These are phyloP conservation scores for Ruditapes philippinarum DNA, from an alignment of 1,140 invertebrate species.

Conservation along the genomic window DNA sequence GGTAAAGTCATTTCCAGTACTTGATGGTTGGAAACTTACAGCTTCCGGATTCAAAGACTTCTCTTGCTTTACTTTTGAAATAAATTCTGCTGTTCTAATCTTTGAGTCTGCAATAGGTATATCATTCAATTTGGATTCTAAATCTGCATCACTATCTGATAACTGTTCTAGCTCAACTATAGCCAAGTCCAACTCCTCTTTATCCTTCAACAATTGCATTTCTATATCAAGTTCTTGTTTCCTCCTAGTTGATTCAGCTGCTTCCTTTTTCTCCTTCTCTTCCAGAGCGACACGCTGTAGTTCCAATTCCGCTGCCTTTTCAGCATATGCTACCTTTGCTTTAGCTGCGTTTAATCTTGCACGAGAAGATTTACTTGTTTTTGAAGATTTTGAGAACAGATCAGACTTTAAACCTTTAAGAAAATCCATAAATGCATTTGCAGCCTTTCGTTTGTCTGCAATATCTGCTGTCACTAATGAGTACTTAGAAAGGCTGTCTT, in stretches of 20 bases:
- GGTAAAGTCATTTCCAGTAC: neutral
- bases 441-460: too few species aligned
- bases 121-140: neutral
- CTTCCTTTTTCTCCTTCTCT: constrained; percentile 16
- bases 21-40: neutral
- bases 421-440: too few species aligned
- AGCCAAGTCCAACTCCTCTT: too few species aligned
- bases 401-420: constrained; percentile 3
- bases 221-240: constrained; percentile 6
- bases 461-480: neutral
- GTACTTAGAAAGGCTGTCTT: neutral
- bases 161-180: too few species aligned
- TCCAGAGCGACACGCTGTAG: too few species aligned
- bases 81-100: neutral
- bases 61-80: too few species aligned
- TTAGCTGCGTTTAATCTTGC: constrained; percentile 35
- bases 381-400: neutral
- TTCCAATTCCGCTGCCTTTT: constrained; percentile 41
- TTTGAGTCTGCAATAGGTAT: neutral
- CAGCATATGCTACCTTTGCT: constrained; percentile 14
- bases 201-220: too few species aligned
- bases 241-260: neutral
- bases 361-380: neutral
- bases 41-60: neutral
- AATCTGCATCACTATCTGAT: too few species aligned